Percentiles rank a stretch among this genome's conserved stretches.
These are phyloP conservation scores for Siderastrea siderea DNA, from an alignment of 92 coral and sea anemone genomes.

Conservation along the genomic window DNA sequence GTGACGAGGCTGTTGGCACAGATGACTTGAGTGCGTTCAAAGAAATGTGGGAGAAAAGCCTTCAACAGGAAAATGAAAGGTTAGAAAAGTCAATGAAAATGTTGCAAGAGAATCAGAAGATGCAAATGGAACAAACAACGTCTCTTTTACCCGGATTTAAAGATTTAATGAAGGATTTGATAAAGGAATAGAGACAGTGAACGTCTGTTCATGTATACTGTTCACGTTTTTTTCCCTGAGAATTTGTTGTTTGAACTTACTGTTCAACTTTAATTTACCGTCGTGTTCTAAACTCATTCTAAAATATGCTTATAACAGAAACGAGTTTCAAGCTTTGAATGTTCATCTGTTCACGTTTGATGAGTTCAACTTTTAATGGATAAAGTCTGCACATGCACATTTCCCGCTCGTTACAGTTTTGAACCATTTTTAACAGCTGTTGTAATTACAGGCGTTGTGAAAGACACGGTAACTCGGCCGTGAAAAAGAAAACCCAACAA, in stretches of 20 bases:
- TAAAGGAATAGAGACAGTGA: constrained; percentile 27
- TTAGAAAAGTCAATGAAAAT: constrained; percentile 37
- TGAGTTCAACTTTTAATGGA: constrained; percentile 12
- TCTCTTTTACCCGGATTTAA: constrained; percentile 63
- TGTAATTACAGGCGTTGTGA: neutral
- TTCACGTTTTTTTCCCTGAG: constrained; percentile 4
- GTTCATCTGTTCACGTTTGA: constrained; percentile 18
- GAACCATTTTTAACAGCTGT: constrained; percentile 14
- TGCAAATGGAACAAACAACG: constrained; percentile 62
- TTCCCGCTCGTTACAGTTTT: constrained; percentile 14
- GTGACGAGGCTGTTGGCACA: constrained; percentile 33
- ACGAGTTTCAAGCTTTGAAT: neutral
- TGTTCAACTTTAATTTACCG: neutral
- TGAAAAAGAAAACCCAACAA: constrained; percentile 28
- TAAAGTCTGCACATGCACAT: neutral
- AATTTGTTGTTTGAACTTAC: constrained; percentile 11
- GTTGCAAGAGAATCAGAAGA: constrained; percentile 43
- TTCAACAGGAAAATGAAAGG: constrained; percentile 43
- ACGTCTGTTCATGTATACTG: constrained; percentile 19
- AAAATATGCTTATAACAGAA: neutral
- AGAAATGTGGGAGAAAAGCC: constrained; percentile 69
- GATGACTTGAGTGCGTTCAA: constrained; percentile 32
- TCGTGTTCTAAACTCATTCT: neutral
- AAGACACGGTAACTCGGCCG: constrained; percentile 11
- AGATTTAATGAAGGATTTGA: constrained; percentile 54